Base-by-base conservation (phyloP, 23 tunicate genomes). In the Clavelina lepadiformis region DNA sequence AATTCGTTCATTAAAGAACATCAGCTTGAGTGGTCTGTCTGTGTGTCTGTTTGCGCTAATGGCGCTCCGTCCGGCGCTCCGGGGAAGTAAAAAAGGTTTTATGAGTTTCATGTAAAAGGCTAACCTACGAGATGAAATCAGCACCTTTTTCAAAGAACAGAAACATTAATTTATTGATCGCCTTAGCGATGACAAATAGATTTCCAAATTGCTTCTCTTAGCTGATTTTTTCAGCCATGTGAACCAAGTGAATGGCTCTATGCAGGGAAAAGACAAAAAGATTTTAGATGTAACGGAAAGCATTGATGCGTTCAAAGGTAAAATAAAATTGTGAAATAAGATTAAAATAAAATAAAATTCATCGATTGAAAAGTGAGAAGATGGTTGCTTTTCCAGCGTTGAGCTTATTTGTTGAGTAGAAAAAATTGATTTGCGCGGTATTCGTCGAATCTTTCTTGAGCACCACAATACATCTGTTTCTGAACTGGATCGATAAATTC, bases 41-140 rank as follows among this genome's bases (percentile, higher is more conserved):
- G 76, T 58, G 72, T 58, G 32, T 18, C 46, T 59, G 35, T 71
- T 28, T 71, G 76, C 47, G 38, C 70, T 33, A 69, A 71, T 35
- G 70, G 70, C 49, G 72, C 76, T 71, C 72, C 76, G 36, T 62
- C 76, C 37, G n/a, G n/a, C n/a, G n/a, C n/a, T n/a, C n/a, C n/a
- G n/a, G n/a, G n/a, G n/a, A n/a, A n/a, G n/a, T n/a, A n/a, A n/a
- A n/a, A n/a, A n/a, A n/a, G n/a, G n/a, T n/a, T n/a, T n/a, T n/a
- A n/a, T n/a, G n/a, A n/a, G n/a, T n/a, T n/a, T n/a, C n/a, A n/a
- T n/a, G n/a, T n/a, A n/a, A n/a, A n/a, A n/a, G n/a, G n/a, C n/a
- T n/a, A n/a, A n/a, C n/a, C n/a, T n/a, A n/a, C n/a, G n/a, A n/a
- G n/a, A n/a, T n/a, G n/a, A n/a, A n/a, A 59, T 21, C 77, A 15